phyloP scores from a whole-genome alignment of 1,140 invertebrate genomes.

The Drosophila ironensis region DNA sequence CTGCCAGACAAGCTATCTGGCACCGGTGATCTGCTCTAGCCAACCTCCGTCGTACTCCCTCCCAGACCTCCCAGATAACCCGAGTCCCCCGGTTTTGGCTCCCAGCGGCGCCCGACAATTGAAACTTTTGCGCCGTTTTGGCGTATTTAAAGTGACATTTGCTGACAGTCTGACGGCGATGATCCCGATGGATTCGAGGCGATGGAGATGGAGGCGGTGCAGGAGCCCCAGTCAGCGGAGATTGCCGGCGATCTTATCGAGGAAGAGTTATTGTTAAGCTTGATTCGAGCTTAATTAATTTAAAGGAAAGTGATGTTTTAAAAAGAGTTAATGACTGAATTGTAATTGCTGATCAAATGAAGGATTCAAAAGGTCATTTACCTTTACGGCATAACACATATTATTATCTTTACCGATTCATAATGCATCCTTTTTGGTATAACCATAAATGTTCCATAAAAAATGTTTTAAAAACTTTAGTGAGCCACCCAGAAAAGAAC shows the following conservation, averaged over 20 bases:
- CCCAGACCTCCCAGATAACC: not conserved
- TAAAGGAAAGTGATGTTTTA: constrained; percentile 47
- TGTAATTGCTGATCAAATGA: no score
- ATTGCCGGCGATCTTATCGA: constrained; percentile 6
- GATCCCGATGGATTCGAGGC: constrained; percentile 13
- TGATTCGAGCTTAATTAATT: constrained; percentile 66
- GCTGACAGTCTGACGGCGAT: constrained; percentile 60
- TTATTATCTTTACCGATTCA: not conserved
- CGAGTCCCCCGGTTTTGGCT: constrained; percentile 16
- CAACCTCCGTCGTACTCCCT: not conserved
- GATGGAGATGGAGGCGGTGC: not conserved
- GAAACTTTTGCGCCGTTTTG: constrained; percentile 78
- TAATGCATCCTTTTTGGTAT: no score
- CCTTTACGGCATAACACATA: not conserved
- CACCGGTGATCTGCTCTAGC: constrained; percentile 37
- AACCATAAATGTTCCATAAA: no score
- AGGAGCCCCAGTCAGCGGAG: constrained; percentile 12
- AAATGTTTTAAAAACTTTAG: not conserved
- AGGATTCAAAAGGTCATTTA: constrained; percentile 51
- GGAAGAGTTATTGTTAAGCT: constrained; percentile 20
- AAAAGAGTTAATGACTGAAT: no score
- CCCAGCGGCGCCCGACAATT: constrained; percentile 67
- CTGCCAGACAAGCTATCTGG: constrained; percentile 51
- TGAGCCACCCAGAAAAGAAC: constrained; percentile 25
- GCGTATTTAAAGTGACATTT: constrained; percentile 79